Conservation (phyloP, 1,140 invertebrate species). For the Drosophila melanogaster region Release_6_plus_ISO1_MT NT_037436.4:3002501-3003000, state of each 20-base stretch:
- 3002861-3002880: not conserved
- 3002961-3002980: too few relatives aligned
- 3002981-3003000: too few relatives aligned
- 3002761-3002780: constrained; percentile 1
- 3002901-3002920: too few relatives aligned
- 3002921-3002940: too few relatives aligned
- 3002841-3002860: not conserved
- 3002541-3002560: constrained; percentile 20
- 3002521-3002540: constrained; percentile 12
- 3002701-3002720: constrained; percentile 8
- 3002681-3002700: constrained; percentile 21
- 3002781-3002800: constrained; percentile 14
- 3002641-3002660: constrained; percentile 9
- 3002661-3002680: constrained; percentile 12
- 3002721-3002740: constrained; percentile 22
- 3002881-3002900: not conserved
- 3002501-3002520: constrained; percentile 26
- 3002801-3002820: not conserved
- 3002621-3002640: constrained; percentile 15
- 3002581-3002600: constrained; percentile 1
- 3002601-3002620: constrained; percentile 22
- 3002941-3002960: not conserved
- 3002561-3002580: constrained; percentile 4
- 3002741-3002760: constrained; percentile 12
- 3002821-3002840: not conserved